phyloP scores from a whole-genome alignment of 2,797 vertebrate genomes.

The Hirundo rustica region DNA sequence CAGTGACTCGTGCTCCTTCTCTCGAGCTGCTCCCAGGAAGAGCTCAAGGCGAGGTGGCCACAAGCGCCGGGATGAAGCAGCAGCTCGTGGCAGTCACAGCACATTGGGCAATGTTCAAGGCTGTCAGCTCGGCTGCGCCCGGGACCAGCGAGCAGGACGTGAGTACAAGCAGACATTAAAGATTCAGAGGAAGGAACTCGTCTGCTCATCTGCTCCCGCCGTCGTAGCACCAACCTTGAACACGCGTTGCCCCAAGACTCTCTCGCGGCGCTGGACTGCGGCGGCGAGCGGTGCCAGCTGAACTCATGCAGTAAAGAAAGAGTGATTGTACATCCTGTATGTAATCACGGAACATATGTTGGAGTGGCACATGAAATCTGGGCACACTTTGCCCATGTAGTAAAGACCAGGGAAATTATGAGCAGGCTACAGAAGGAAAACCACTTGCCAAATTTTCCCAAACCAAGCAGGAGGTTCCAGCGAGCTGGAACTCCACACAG shows the following conservation, averaged over 20 bases:
- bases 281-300: constrained; percentile 17
- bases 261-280: neutral
- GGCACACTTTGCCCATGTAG: constrained; percentile 54
- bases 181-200: neutral
- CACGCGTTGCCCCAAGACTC: constrained; percentile 21
- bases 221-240: neutral
- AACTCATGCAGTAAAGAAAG: constrained; percentile 63
- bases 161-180: neutral
- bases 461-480: constrained; percentile 68
- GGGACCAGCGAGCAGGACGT: neutral
- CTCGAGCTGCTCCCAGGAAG: fast-evolving
- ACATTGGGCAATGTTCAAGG: constrained; percentile 17
- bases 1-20: fast-evolving
- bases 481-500: constrained; percentile 41
- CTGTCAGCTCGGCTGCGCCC: neutral
- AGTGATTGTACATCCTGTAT: constrained; percentile 64
- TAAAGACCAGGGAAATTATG: constrained; percentile 57
- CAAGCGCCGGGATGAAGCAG: neutral
- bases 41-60: fast-evolving
- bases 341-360: constrained; percentile 61
- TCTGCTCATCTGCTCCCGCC: neutral
- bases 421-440: constrained; percentile 54
- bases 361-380: constrained; percentile 61
- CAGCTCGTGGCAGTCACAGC: neutral
- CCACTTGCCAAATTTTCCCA: constrained; percentile 48